These are phyloP conservation scores for Tinamus major DNA, from an alignment of 2,797 vertebrate species.

Conservation along the genomic window DNA sequence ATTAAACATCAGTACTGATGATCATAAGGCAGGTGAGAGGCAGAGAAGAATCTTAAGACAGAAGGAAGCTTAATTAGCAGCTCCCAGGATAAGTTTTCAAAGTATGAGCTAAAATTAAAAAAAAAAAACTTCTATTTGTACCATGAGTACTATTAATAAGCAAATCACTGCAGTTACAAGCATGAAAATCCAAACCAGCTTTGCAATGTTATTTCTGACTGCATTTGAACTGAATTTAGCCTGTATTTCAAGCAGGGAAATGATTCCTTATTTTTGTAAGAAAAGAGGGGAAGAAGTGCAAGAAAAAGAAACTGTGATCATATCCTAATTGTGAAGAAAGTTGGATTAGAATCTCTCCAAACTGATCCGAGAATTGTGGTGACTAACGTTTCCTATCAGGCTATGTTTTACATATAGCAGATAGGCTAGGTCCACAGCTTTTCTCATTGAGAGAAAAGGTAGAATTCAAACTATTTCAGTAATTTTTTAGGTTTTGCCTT, in stretches of 20 bases:
- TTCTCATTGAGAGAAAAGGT: neutral
- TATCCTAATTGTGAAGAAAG: neutral
- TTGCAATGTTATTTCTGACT: neutral
- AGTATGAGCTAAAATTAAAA: neutral
- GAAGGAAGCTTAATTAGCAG: neutral
- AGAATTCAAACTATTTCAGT: neutral
- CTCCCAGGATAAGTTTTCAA: neutral
- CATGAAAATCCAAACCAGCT: neutral
- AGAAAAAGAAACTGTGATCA: neutral
- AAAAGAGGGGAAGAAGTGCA: neutral
- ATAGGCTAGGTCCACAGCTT: neutral
- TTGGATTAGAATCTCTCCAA: neutral
- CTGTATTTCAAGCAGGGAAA: neutral
- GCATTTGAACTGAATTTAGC: neutral
- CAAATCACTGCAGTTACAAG: neutral
- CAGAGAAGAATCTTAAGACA: neutral
- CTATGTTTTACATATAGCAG: neutral
- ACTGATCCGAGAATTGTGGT: neutral
- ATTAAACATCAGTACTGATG: neutral
- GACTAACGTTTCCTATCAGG: neutral
- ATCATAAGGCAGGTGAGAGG: neutral
- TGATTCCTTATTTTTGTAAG: neutral
- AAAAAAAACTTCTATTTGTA: neutral
- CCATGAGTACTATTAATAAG: neutral
- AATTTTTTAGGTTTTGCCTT: slow-evolving; percentile 27